Evolutionary conservation across 2,797 vertebrate species (phyloP).

Genomic region (Sarcophilus harrisii): DNA sequence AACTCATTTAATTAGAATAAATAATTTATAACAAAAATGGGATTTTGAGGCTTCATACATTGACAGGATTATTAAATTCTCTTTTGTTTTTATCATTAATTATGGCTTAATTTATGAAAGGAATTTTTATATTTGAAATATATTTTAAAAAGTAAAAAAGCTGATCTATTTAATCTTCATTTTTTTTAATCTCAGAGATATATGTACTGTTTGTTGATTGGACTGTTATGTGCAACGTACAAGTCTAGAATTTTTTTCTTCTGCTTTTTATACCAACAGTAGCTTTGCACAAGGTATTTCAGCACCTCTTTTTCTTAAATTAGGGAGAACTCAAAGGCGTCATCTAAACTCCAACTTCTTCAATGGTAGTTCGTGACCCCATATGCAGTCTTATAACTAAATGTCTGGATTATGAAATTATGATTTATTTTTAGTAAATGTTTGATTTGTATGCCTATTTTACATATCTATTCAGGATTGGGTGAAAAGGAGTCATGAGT

Average conservation of each 20-base stretch:
- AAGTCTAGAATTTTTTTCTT: background rate
- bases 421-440: too few species aligned
- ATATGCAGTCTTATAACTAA: too few species aligned
- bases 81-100: conserved; percentile 17
- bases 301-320: background rate
- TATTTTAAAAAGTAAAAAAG: conserved; percentile 16
- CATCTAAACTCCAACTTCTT: background rate
- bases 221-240: background rate
- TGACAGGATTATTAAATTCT: conserved; percentile 6
- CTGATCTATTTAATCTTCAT: background rate
- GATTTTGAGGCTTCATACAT: conserved; percentile 17
- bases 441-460: too few species aligned
- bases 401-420: too few species aligned
- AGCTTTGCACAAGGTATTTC: background rate
- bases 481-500: too few species aligned
- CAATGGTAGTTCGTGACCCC: too few species aligned
- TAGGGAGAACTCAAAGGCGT: background rate
- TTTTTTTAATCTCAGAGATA: background rate
- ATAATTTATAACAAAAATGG: conserved; percentile 11
- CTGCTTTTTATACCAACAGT: background rate
- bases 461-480: too few species aligned
- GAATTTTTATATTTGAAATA: background rate
- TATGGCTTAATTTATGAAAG: background rate
- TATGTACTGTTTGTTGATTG: background rate
- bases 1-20: conserved; percentile 35